Percentiles rank a stretch among this genome's conserved stretches.
Evolutionary conservation across 2,113 vertebrate species (phyloP).

Genomic region (Strix aluco): DNA sequence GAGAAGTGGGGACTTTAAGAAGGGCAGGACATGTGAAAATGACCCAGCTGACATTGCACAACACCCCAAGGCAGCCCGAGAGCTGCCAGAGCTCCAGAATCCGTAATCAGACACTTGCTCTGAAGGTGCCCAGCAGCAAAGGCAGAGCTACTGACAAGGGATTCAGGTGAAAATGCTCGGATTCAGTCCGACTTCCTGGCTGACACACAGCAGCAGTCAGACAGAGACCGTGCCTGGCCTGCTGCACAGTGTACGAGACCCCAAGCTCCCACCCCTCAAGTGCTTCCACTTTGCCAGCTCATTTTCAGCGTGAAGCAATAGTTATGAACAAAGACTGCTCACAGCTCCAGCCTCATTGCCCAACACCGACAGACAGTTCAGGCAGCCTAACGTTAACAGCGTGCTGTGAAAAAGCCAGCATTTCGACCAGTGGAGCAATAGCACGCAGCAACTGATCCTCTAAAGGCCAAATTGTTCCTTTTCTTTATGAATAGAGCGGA

Average conservation of each 20-base stretch:
- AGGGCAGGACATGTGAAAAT: neutral
- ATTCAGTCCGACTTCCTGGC: neutral
- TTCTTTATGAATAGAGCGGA: neutral
- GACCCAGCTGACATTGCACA: neutral
- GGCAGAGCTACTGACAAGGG: neutral
- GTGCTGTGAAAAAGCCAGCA: neutral
- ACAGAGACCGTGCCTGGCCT: neutral
- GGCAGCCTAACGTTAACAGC: neutral
- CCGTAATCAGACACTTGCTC: rapidly evolving
- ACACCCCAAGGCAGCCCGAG: rapidly evolving
- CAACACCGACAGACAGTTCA: neutral
- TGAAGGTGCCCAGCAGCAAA: neutral
- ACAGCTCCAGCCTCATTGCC: neutral
- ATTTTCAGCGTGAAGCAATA: neutral
- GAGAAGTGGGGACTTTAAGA: neutral
- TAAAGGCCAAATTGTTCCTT: neutral
- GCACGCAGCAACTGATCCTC: neutral
- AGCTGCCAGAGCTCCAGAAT: neutral
- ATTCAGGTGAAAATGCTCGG: neutral
- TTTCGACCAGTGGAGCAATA: neutral
- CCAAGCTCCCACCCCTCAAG: neutral
- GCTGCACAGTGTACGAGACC: neutral
- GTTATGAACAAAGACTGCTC: neutral
- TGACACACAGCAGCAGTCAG: neutral
- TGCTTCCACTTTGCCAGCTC: neutral